phyloP scores from a whole-genome alignment of 2,113 vertebrate species.

The Nansenia antarctica region DNA sequence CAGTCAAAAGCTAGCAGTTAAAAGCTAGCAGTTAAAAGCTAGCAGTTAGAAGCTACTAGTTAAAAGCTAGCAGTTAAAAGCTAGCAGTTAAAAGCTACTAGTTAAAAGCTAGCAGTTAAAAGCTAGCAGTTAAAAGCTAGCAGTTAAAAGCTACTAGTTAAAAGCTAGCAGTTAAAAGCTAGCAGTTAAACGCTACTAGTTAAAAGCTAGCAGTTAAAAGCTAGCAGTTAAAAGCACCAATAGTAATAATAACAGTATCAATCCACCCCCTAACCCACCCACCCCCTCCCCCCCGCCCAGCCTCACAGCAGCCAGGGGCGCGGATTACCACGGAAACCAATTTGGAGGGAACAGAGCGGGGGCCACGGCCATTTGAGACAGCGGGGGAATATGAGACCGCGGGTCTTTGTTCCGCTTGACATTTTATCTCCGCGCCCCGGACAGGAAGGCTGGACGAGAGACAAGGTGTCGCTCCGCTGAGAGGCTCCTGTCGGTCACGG shows the following conservation, averaged over 20 bases:
- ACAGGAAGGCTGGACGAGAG: constrained; percentile 15
- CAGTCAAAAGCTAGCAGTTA: too few species aligned
- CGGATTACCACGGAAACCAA: constrained; percentile 40
- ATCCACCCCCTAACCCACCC: constrained; percentile 32
- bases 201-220: too few species aligned
- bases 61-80: too few species aligned
- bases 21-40: too few species aligned
- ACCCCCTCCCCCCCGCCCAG: constrained; percentile 13
- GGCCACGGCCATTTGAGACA: constrained; percentile 6
- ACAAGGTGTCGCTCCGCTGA: constrained; percentile 6
- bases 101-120: too few species aligned
- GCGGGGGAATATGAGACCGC: constrained; percentile 41
- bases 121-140: too few species aligned
- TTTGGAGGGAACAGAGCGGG: constrained; percentile 35
- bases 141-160: too few species aligned
- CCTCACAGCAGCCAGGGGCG: constrained; percentile 37
- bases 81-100: too few species aligned
- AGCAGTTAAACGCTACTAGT: too few species aligned
- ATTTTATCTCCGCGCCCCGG: constrained; percentile 42
- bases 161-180: too few species aligned
- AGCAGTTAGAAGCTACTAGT: too few species aligned
- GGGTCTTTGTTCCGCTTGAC: constrained; percentile 49
- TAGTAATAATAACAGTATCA: constrained; percentile 57
- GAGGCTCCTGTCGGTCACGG: constrained; percentile 10
- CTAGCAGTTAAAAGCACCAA: constrained; percentile 43